phyloP scores from a whole-genome alignment of 2,888 invertebrate genomes.

The Cyclophora punctaria region DNA sequence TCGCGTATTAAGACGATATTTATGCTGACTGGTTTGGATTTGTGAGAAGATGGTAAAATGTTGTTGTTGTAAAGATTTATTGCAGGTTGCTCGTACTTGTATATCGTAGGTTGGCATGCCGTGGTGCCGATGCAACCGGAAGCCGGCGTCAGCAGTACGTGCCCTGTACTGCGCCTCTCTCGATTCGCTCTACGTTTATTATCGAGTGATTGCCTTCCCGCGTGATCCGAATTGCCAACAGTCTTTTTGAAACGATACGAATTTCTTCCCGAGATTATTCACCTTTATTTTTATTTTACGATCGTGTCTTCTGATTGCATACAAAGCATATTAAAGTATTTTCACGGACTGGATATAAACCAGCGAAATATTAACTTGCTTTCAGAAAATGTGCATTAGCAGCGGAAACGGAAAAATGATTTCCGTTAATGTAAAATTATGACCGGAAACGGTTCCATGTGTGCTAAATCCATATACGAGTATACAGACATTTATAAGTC shows the following conservation, averaged over 20 bases:
- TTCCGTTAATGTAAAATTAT: conserved; percentile 30
- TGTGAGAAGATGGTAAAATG: conserved; percentile 18
- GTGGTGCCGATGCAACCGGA: conserved; percentile 42
- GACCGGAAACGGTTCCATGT: conserved; percentile 24
- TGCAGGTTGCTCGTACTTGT: conserved; percentile 24
- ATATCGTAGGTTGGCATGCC: conserved; percentile 30
- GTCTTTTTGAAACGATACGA: conserved; percentile 49
- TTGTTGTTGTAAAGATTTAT: conserved; percentile 28
- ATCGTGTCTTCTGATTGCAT: conserved; percentile 25
- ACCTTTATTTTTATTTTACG: conserved; percentile 51
- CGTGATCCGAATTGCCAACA: conserved; percentile 68
- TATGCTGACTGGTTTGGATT: conserved; percentile 3
- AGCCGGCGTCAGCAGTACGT: conserved; percentile 57
- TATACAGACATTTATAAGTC: conserved; percentile 8
- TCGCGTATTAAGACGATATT: background rate
- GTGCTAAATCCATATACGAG: conserved; percentile 17
- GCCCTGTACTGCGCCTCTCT: conserved; percentile 46
- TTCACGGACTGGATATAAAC: no score
- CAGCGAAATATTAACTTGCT: no score
- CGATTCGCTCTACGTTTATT: conserved; percentile 64
- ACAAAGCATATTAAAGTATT: background rate
- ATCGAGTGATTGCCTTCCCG: conserved; percentile 69
- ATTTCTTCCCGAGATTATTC: conserved; percentile 48
- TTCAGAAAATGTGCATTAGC: no score
- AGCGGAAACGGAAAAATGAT: conserved; percentile 12